Percentiles rank a stretch among this genome's conserved stretches.
phyloP scores from a whole-genome alignment of 2,113 vertebrate genomes.

The Cercocebus atys region DNA sequence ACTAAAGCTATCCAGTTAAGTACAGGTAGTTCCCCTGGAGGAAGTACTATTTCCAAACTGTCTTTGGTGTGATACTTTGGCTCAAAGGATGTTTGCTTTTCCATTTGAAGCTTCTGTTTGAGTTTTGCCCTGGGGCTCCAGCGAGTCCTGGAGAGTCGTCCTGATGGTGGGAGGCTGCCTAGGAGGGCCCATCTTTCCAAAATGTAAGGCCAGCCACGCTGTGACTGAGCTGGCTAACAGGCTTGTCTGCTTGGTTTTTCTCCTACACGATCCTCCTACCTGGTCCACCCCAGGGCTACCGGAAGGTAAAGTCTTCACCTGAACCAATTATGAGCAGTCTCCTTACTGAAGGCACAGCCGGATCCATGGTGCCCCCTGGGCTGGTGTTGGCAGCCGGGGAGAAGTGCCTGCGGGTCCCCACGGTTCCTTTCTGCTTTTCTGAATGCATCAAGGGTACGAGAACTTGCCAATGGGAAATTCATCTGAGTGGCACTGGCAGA shows the following conservation, averaged over 20 bases:
- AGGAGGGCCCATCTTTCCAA: background rate
- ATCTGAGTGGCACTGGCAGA: background rate
- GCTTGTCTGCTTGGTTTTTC: background rate
- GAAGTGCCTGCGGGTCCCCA: slow-evolving; percentile 34
- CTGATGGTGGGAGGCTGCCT: background rate
- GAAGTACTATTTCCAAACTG: background rate
- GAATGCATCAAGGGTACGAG: background rate
- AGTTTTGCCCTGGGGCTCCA: background rate
- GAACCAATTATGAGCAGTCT: slow-evolving; percentile 40
- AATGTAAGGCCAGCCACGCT: background rate
- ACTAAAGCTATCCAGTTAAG: slow-evolving; percentile 38
- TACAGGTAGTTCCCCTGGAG: slow-evolving; percentile 1
- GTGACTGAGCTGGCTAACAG: background rate
- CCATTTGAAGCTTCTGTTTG: background rate
- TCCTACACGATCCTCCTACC: background rate
- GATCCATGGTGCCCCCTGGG: accelerated
- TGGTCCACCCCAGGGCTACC: background rate
- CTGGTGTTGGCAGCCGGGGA: background rate
- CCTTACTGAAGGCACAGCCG: background rate
- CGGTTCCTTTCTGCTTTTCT: background rate
- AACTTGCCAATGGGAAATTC: background rate
- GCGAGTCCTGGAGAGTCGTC: background rate
- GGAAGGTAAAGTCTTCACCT: slow-evolving; percentile 40
- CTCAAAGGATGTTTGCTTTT: background rate
- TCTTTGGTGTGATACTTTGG: background rate